These are phyloP conservation scores for Polypterus bichir DNA, from an alignment of 2,113 vertebrate species.

Conservation along the genomic window DNA sequence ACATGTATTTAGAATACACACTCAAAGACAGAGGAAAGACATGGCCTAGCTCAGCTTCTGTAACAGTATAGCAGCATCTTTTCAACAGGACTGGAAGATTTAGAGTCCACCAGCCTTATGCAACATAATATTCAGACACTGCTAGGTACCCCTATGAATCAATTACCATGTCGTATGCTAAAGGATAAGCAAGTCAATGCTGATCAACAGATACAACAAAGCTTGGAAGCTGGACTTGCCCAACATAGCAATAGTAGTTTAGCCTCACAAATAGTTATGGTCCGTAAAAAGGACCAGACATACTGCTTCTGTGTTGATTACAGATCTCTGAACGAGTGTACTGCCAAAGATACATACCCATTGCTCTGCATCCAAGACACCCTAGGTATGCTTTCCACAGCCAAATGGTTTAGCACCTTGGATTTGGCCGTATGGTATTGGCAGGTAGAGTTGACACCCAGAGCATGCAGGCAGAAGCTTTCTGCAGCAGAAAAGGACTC, in stretches of 20 bases:
- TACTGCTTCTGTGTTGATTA: constrained; percentile 19
- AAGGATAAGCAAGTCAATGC: constrained; percentile 9
- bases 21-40: background rate
- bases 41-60: background rate
- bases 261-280: constrained; percentile 17
- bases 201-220: constrained; percentile 17
- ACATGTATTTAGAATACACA: too few species aligned
- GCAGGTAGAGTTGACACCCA: constrained; percentile 16
- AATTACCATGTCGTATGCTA: constrained; percentile 9
- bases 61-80: background rate
- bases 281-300: constrained; percentile 18
- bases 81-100: background rate
- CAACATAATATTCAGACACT: background rate
- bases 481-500: constrained; percentile 20
- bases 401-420: constrained; percentile 21
- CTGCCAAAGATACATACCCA: constrained; percentile 15
- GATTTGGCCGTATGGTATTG: constrained; percentile 17
- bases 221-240: background rate
- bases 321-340: constrained; percentile 14
- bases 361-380: constrained; percentile 21
- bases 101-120: background rate
- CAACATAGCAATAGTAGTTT: background rate
- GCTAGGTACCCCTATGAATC: background rate
- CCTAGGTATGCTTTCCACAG: constrained; percentile 11
- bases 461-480: constrained; percentile 3